Evolutionary conservation across 1,140 invertebrate species (phyloP).

Genomic region (Bicyclus anynana): DNA sequence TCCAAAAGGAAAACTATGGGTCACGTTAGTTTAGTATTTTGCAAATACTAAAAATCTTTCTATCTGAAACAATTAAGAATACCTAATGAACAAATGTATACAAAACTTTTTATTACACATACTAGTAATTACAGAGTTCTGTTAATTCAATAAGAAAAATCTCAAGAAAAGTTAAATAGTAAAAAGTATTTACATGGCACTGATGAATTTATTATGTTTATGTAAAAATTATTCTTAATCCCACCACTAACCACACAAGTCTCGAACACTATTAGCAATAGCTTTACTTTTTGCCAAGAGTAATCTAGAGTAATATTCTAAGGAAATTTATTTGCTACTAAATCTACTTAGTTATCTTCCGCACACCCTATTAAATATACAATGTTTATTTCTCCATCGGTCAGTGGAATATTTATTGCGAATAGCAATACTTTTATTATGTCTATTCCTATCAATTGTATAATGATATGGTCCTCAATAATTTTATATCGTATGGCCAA

Average conservation of each 20-base stretch:
- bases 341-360: constrained; percentile 31
- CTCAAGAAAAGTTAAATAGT: too few species aligned
- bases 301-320: constrained; percentile 30
- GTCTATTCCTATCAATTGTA: constrained; percentile 27
- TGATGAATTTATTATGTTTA: constrained; percentile 1
- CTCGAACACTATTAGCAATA: constrained; percentile 12
- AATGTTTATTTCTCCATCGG: constrained; percentile 34
- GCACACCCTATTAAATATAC: constrained; percentile 29
- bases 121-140: too few species aligned
- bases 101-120: too few species aligned
- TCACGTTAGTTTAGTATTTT: too few species aligned
- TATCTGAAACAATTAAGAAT: too few species aligned
- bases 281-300: constrained; percentile 20
- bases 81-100: too few species aligned
- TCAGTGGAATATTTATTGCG: constrained; percentile 28
- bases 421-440: constrained; percentile 46
- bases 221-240: neutral
- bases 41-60: too few species aligned
- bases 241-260: neutral
- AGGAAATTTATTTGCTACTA: constrained; percentile 29
- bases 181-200: constrained; percentile 4
- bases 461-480: constrained; percentile 35
- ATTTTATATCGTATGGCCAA: constrained; percentile 47
- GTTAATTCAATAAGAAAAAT: too few species aligned
- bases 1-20: too few species aligned